These are phyloP conservation scores for Pollicipes pollicipes DNA, from an alignment of 1,140 invertebrate genomes.

Conservation along the genomic window DNA sequence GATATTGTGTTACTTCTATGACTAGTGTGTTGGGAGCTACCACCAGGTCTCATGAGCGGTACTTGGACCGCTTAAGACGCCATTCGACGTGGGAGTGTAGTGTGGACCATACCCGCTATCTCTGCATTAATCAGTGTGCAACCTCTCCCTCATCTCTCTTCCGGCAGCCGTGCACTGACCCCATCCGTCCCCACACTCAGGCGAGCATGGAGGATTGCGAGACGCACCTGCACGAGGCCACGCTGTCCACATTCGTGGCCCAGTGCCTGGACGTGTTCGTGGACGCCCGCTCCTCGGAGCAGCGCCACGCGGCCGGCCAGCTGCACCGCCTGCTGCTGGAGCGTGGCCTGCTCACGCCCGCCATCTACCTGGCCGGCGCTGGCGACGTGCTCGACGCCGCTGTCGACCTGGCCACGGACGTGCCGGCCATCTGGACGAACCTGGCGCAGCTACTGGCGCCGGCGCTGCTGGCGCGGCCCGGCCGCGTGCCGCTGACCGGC, in stretches of 20 bases:
- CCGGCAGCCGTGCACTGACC: too few relatives aligned
- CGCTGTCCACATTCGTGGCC: neutral
- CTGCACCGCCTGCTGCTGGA: neutral
- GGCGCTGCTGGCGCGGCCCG: neutral
- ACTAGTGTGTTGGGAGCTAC: too few relatives aligned
- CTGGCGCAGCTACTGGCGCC: neutral
- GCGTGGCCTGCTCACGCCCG: neutral
- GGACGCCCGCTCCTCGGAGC: neutral
- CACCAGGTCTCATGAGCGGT: too few relatives aligned
- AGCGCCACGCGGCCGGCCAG: neutral
- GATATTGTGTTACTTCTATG: too few relatives aligned
- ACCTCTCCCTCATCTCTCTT: too few relatives aligned
- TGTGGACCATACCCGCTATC: too few relatives aligned
- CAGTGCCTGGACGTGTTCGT: neutral
- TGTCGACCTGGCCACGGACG: neutral
- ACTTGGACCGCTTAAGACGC: too few relatives aligned
- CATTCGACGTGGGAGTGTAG: too few relatives aligned
- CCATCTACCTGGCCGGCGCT: neutral
- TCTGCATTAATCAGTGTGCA: too few relatives aligned
- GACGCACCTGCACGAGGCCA: neutral
- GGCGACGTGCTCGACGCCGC: neutral
- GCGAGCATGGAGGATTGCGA: neutral
- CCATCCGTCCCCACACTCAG: too few relatives aligned
- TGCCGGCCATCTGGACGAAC: slow-evolving; percentile 2
- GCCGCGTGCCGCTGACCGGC: neutral